A percentile compares a stretch with the other conserved stretches of the same genome.
Conservation (phyloP, 2,888 invertebrate species). For the Athalia cordata region DNA sequence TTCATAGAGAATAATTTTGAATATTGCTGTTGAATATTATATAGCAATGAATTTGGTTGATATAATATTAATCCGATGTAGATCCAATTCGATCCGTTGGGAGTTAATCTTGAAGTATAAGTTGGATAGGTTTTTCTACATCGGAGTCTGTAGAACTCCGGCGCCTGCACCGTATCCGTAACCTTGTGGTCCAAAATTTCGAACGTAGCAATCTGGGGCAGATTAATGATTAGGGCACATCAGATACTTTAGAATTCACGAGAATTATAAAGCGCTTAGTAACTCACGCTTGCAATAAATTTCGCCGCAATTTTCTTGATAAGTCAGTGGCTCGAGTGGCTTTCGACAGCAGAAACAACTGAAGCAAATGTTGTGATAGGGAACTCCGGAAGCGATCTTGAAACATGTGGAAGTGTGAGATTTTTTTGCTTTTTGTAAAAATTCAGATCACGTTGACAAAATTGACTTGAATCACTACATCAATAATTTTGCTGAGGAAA, state of each 20-base stretch:
- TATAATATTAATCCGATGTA: no score
- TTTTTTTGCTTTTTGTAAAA: background rate
- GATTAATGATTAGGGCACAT: background rate
- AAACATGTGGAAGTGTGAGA: conserved; percentile 21
- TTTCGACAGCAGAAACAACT: conserved; percentile 75
- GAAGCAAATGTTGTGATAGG: conserved; percentile 75
- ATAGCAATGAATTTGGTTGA: no score
- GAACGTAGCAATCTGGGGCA: conserved; percentile 73
- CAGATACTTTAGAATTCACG: no score
- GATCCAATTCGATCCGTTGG: background rate
- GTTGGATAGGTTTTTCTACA: conserved; percentile 52
- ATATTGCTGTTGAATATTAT: no score
- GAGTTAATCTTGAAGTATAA: conserved; percentile 17
- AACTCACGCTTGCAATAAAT: conserved; percentile 76
- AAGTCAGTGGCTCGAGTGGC: conserved; percentile 73
- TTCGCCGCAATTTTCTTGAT: conserved; percentile 74
- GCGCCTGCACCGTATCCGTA: conserved; percentile 73
- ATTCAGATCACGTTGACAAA: background rate
- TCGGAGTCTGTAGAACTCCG: conserved; percentile 66
- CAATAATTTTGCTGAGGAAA: background rate
- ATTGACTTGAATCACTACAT: background rate
- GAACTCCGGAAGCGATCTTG: conserved; percentile 71
- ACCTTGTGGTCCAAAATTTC: conserved; percentile 74
- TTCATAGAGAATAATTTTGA: no score
- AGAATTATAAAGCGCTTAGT: conserved; percentile 1